Evolutionary conservation across 2,888 invertebrate genomes (phyloP).

Genomic region (Hetaerina titia): DNA sequence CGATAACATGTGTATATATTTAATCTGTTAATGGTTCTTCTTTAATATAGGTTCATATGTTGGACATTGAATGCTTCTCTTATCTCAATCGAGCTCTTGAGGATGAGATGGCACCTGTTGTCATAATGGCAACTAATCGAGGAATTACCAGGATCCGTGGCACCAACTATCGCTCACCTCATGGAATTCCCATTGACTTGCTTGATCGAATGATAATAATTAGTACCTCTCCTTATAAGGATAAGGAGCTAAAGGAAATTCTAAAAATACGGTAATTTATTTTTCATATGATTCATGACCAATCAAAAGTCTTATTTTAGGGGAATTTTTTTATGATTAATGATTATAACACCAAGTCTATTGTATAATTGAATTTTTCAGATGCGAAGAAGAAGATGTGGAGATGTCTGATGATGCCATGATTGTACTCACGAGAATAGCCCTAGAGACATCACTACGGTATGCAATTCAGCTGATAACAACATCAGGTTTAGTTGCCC

Average conservation of each 20-base stretch:
- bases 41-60: conserved; percentile 89
- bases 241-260: conserved; percentile 94
- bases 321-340: neutral
- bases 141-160: conserved; percentile 96
- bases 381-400: conserved; percentile 99
- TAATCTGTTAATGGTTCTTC: neutral
- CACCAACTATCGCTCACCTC: conserved; percentile 95
- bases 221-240: conserved; percentile 92
- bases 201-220: conserved; percentile 97
- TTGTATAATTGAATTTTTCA: conserved; percentile 74
- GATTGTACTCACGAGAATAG: conserved; percentile 94
- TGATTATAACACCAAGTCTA: neutral
- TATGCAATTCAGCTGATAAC: conserved; percentile 99
- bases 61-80: conserved; percentile 99
- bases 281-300: neutral
- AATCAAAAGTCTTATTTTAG: neutral
- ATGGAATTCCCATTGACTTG: conserved; percentile 98
- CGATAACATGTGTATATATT: neutral
- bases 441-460: conserved; percentile 94
- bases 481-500: conserved; percentile 95
- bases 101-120: conserved; percentile 97
- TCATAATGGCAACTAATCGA: conserved; percentile 99
- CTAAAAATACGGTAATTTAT: conserved; percentile 86
- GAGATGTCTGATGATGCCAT: conserved; percentile 95
- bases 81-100: conserved; percentile 98